Evolutionary conservation across 2,888 invertebrate genomes (phyloP), one percentile per base, ranked within the genome.

Genomic region (Netelia fuscicornis): DNA sequence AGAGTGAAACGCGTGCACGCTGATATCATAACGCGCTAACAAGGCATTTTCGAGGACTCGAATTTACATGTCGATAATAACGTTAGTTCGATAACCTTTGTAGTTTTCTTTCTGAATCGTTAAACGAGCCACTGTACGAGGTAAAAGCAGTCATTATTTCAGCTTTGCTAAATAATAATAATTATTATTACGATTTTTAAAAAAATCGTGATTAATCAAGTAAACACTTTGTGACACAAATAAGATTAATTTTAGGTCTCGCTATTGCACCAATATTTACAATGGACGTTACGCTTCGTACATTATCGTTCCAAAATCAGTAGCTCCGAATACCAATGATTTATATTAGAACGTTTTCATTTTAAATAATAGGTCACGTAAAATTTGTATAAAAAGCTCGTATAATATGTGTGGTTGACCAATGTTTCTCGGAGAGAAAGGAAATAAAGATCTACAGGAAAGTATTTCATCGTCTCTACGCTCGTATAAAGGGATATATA

Each of bases 181-280:
- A 48, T 44, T 20, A 44, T 48, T 17, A 56, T 37, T 37, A 37
- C 6, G 5, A 37, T 37, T 37, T 37, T n/a, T n/a, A 11, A 44
- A 44, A 48, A 60, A 60, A 80, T 60, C 85, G 87, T 86, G 83
- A 87, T 88, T 88, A 88, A 89, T 80, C 83, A 83, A 84, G 89
- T 77, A 75, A 87, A 89, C 85, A 83, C 87, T 88, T 89, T 87
- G 89, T 89, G 88, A 89, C 88, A 87, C 87, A 90, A 92, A 91
- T 91, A 90, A 91, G 85, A 90, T 90, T 90, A 89, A 90, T 90
- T 92, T 90, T 90, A 90, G 90, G 89, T 91, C 86, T 91, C 87
- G 87, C 89, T 92, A 92, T 92, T 92, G 92, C 92, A 92, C 91
- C 90, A 88, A 92, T 93, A 93, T 92, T 92, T 93, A 92, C 92